A percentile compares a stretch with the other conserved stretches of the same genome.
Conservation (phyloP, 2,888 invertebrate species). For the Rhimphoctona megacephalus region DNA sequence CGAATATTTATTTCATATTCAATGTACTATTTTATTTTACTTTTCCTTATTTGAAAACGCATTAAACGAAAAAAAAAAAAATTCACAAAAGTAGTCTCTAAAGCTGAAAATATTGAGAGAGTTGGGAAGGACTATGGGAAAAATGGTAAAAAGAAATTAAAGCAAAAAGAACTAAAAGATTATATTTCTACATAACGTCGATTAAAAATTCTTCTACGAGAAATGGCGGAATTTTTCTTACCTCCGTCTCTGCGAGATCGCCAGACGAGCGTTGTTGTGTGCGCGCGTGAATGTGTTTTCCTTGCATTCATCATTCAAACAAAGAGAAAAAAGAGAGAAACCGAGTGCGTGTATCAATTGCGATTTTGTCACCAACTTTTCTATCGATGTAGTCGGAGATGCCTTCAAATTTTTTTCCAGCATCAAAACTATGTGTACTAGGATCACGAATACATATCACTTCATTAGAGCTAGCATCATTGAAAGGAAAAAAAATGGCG, state of each 20-base stretch:
- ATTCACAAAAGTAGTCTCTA: conserved; percentile 60
- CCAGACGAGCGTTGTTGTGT: conserved; percentile 47
- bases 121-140: conserved; percentile 21
- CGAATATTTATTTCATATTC: conserved; percentile 66
- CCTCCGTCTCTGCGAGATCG: conserved; percentile 28
- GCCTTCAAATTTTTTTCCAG: conserved; percentile 68
- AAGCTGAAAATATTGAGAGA: conserved; percentile 51
- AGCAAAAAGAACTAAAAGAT: conserved; percentile 58
- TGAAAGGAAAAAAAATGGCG: not conserved
- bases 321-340: not conserved
- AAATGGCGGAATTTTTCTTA: conserved; percentile 52
- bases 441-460: conserved; percentile 70
- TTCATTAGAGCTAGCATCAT: conserved; percentile 53
- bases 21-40: conserved; percentile 61
- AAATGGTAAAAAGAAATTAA: conserved; percentile 34
- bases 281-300: conserved; percentile 57
- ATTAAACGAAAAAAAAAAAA: conserved; percentile 33
- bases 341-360: conserved; percentile 51
- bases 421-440: conserved; percentile 46
- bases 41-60: conserved; percentile 33
- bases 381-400: conserved; percentile 66
- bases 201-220: conserved; percentile 64
- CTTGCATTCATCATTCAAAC: not conserved
- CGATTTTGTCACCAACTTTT: conserved; percentile 61
- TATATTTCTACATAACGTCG: conserved; percentile 68